phyloP scores from a whole-genome alignment of 2,888 invertebrate species.

The Spodoptera exigua region DNA sequence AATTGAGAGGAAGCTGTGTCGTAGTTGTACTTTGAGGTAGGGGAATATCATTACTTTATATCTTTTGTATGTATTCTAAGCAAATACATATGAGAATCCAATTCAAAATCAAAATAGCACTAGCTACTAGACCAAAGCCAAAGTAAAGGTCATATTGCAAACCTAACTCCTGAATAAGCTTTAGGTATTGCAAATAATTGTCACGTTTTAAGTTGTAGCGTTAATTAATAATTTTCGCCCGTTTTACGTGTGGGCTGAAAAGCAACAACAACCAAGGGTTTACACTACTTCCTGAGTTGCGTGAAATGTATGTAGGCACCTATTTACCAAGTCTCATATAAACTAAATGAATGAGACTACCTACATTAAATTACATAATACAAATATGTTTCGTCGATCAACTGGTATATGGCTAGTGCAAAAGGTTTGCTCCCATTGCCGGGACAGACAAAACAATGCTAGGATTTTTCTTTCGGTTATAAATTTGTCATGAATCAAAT shows the following conservation, averaged over 20 bases:
- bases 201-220: background rate
- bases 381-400: too few species aligned
- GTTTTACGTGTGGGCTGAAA: conserved; percentile 5
- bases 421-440: too few species aligned
- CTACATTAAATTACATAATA: too few species aligned
- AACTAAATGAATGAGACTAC: too few species aligned
- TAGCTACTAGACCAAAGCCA: conserved; percentile 17
- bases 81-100: background rate
- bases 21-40: too few species aligned
- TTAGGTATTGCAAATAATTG: conserved; percentile 1
- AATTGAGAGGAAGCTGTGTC: too few species aligned
- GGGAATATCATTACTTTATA: too few species aligned
- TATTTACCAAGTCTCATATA: too few species aligned
- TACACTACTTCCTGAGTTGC: conserved; percentile 16
- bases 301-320: background rate
- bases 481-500: too few species aligned
- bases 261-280: conserved; percentile 1
- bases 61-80: background rate
- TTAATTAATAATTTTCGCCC: background rate
- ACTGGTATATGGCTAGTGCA: too few species aligned
- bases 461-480: too few species aligned
- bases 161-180: background rate
- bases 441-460: too few species aligned
- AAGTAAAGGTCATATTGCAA: conserved; percentile 6
- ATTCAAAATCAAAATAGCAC: background rate